phyloP scores from a whole-genome alignment of 2,113 vertebrate species.

The Saiga tatarica region DNA sequence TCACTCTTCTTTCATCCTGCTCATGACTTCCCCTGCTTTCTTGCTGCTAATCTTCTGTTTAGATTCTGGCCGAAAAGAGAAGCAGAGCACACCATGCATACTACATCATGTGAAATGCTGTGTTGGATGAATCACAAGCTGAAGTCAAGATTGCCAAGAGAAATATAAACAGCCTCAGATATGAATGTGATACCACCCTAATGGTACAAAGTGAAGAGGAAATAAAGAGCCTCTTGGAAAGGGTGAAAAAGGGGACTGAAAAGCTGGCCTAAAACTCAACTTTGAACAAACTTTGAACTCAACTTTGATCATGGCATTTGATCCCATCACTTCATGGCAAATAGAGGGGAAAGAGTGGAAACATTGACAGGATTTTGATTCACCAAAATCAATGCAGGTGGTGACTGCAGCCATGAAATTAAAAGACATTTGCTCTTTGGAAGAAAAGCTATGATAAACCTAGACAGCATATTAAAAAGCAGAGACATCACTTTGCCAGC shows the following conservation, averaged over 20 bases:
- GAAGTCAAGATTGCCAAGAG: not conserved
- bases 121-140: not conserved
- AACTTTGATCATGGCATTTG: not conserved
- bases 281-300: not conserved
- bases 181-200: not conserved
- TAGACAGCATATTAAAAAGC: not conserved
- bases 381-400: fast-evolving
- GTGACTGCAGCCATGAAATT: not conserved
- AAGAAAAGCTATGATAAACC: not conserved
- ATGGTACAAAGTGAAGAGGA: not conserved
- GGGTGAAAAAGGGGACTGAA: not conserved
- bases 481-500: not conserved
- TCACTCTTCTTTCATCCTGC: too few relatives aligned
- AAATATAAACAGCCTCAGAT: not conserved
- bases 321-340: not conserved
- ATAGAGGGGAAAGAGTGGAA: not conserved
- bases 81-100: not conserved
- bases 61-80: not conserved
- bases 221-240: not conserved
- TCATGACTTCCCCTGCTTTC: not conserved
- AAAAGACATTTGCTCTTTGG: not conserved
- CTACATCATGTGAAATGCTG: not conserved
- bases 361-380: not conserved
- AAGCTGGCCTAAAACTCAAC: not conserved
- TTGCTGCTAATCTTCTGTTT: not conserved